Evolutionary conservation across 2,113 vertebrate species (phyloP).

Genomic region (Petromus typicus): DNA sequence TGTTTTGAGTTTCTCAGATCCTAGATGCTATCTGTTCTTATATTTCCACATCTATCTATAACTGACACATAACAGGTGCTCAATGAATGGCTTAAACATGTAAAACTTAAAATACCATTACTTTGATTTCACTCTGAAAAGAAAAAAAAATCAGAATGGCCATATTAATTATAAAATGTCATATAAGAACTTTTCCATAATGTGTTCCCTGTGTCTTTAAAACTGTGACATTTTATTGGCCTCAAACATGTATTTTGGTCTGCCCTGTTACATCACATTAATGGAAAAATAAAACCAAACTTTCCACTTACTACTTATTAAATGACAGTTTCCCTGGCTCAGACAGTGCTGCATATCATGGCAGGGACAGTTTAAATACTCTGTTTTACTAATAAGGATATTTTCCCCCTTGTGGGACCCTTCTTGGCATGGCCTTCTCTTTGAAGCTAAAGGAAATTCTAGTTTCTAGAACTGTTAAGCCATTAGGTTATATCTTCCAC

Average conservation of each 20-base stretch:
- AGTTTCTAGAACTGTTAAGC: neutral
- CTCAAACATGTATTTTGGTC: constrained; percentile 14
- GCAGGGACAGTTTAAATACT: neutral
- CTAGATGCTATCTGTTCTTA: neutral
- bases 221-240: constrained; percentile 29
- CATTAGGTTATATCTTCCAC: constrained; percentile 29
- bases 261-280: neutral
- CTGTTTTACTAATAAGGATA: constrained; percentile 14
- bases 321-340: constrained; percentile 25
- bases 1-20: neutral
- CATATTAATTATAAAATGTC: constrained; percentile 41
- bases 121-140: constrained; percentile 47
- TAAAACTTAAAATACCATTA: neutral
- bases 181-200: neutral
- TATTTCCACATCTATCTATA: neutral
- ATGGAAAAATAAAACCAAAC: constrained; percentile 4
- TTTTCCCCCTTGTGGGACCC: neutral
- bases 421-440: neutral
- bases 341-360: neutral
- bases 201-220: constrained; percentile 11
- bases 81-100: neutral
- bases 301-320: constrained; percentile 49
- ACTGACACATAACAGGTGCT: neutral
- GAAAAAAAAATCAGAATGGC: constrained; percentile 34
- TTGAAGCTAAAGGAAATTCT: constrained; percentile 48